A percentile compares a stretch with the other conserved stretches of the same genome.
Conservation (phyloP, 2,888 invertebrate species). For the Amblyteles armatorius region DNA sequence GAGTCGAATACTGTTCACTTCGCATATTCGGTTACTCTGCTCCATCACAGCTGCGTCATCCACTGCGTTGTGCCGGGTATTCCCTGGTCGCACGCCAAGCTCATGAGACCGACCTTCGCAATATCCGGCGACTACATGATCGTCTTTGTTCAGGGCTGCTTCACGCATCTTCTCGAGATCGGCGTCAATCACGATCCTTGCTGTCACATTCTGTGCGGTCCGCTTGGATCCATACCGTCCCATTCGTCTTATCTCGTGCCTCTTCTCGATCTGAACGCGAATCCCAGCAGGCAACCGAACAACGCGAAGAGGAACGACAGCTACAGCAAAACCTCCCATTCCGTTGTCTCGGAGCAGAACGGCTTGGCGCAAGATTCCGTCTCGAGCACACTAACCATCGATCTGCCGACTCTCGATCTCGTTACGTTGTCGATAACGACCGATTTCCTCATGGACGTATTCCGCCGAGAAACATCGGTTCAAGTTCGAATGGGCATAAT, state of each 20-base stretch:
- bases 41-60: conserved; percentile 93
- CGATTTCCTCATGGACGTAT: conserved; percentile 89
- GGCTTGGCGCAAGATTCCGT: conserved; percentile 58
- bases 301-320: conserved; percentile 50
- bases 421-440: conserved; percentile 89
- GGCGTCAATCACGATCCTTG: conserved; percentile 94
- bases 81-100: conserved; percentile 91
- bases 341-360: conserved; percentile 33
- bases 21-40: conserved; percentile 93
- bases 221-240: conserved; percentile 86
- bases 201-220: conserved; percentile 90
- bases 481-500: conserved; percentile 92
- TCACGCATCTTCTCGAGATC: conserved; percentile 94
- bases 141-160: conserved; percentile 93
- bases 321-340: conserved; percentile 54
- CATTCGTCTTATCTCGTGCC: conserved; percentile 89
- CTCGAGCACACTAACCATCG: conserved; percentile 85
- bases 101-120: conserved; percentile 91
- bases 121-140: conserved; percentile 92
- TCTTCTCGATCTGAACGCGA: conserved; percentile 85
- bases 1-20: conserved; percentile 90
- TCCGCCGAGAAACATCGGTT: conserved; percentile 88
- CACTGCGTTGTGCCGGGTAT: conserved; percentile 93
- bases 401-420: conserved; percentile 90
- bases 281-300: neutral